These are phyloP conservation scores for Pipistrellus nathusii DNA, from an alignment of 2,797 vertebrate species.

Conservation along the genomic window DNA sequence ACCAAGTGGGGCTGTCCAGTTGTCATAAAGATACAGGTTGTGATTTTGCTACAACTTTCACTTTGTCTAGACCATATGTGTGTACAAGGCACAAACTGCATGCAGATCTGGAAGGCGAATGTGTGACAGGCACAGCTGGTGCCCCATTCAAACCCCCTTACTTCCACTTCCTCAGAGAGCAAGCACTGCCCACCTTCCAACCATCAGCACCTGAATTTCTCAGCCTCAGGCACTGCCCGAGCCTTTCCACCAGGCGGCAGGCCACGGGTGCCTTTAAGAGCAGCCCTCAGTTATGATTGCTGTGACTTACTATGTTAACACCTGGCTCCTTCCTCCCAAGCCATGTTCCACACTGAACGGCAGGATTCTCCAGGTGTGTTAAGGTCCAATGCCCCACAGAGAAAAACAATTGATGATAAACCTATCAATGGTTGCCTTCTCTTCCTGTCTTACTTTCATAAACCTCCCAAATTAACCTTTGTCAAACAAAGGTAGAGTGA, in stretches of 20 bases:
- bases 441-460: background rate
- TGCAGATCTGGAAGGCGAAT: background rate
- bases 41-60: background rate
- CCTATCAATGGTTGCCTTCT: background rate
- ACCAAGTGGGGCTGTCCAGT: background rate
- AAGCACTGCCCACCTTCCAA: background rate
- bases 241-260: background rate
- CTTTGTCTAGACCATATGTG: background rate
- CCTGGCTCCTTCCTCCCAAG: background rate
- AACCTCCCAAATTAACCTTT: background rate
- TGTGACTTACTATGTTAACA: background rate
- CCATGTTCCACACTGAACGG: background rate
- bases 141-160: background rate
- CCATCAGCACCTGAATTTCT: background rate
- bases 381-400: background rate
- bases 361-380: background rate
- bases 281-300: background rate
- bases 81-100: background rate
- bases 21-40: background rate
- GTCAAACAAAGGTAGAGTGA: background rate
- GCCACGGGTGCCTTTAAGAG: background rate
- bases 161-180: background rate
- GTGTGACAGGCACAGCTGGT: background rate
- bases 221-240: background rate
- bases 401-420: background rate